phyloP scores from a whole-genome alignment of 2,888 invertebrate genomes.

The Chrysolina oricalcia region DNA sequence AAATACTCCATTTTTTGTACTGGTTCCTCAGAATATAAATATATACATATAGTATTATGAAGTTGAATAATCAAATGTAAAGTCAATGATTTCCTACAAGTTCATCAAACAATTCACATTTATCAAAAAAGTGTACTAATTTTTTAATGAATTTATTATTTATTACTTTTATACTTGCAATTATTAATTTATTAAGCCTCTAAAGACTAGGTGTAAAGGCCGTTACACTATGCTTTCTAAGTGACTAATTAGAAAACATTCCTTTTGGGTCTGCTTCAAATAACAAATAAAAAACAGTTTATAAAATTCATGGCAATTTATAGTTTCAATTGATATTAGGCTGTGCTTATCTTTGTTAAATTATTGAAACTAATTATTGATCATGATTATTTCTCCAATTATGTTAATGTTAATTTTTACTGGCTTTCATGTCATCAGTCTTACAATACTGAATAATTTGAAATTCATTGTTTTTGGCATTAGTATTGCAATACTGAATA shows the following conservation, averaged over 20 bases:
- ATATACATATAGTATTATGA: background rate
- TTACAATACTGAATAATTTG: background rate
- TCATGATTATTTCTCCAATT: background rate
- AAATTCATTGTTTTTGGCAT: no score
- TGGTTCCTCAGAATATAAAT: background rate
- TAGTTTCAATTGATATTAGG: conserved; percentile 25
- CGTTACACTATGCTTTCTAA: conserved; percentile 24
- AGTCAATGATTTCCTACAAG: background rate
- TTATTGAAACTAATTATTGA: background rate
- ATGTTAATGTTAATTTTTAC: background rate
- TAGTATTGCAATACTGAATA: background rate
- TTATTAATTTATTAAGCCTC: conserved; percentile 57
- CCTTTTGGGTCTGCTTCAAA: conserved; percentile 11
- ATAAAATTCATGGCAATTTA: conserved; percentile 11
- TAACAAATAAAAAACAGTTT: background rate
- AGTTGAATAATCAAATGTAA: background rate
- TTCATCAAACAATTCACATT: conserved; percentile 19
- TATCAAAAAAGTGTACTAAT: conserved; percentile 43
- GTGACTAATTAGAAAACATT: conserved; percentile 25
- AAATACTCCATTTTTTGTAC: background rate
- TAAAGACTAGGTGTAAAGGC: conserved; percentile 33
- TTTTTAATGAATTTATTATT: conserved; percentile 56
- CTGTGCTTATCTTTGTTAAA: conserved; percentile 16
- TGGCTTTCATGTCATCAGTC: background rate
- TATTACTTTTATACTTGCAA: conserved; percentile 59